Conservation (phyloP, 2,797 vertebrate genomes). For the Pseudochirops cupreus region DNA sequence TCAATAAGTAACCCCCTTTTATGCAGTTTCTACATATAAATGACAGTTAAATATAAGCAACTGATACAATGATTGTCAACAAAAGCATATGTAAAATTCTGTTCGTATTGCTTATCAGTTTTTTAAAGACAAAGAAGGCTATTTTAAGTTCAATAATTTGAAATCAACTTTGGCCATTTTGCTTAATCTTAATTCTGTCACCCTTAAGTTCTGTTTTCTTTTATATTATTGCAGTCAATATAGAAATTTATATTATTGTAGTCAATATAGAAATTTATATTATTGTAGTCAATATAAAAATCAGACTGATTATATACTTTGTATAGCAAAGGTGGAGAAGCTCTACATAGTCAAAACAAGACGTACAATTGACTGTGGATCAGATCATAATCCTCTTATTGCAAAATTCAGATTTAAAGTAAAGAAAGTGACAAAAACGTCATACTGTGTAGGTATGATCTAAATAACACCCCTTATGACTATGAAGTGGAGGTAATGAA, state of each 20-base stretch:
- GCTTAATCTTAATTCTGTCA: not conserved
- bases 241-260: not conserved
- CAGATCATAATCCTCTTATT: no score
- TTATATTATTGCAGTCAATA: no score
- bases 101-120: not conserved
- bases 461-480: no score
- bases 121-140: not conserved
- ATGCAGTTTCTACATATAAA: not conserved
- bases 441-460: no score
- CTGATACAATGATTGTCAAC: not conserved
- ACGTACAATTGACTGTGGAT: no score
- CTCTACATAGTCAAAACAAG: no score
- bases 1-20: not conserved
- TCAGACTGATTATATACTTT: no score
- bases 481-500: no score
- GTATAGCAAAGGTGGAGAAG: no score
- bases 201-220: not conserved
- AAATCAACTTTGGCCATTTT: not conserved
- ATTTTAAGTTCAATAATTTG: not conserved
- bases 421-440: no score
- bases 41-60: not conserved
- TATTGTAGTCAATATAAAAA: not conserved
- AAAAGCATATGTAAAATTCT: not conserved
- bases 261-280: not conserved
- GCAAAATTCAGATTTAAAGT: no score